Evolutionary conservation across 2,797 vertebrate genomes (phyloP).

Genomic region (Nothura maculosa): DNA sequence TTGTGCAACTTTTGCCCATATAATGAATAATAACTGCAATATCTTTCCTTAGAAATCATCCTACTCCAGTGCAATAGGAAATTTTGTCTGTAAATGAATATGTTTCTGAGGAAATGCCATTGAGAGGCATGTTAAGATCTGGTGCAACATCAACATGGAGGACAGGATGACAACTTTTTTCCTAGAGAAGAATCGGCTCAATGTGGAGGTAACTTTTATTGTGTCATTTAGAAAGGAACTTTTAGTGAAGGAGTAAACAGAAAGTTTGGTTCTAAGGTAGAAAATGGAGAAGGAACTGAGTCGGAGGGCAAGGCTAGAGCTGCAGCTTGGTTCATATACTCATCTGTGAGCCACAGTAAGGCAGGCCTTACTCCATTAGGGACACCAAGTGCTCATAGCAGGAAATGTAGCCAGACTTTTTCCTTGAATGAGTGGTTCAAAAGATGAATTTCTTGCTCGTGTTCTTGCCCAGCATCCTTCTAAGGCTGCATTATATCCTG

Average conservation of each 20-base stretch:
- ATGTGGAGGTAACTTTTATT: neutral
- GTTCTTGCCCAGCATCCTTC: neutral
- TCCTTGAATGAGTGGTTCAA: neutral
- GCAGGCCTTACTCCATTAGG: neutral
- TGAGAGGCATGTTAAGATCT: neutral
- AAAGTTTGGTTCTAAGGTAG: neutral
- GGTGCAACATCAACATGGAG: neutral
- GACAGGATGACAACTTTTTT: neutral
- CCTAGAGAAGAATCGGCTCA: neutral
- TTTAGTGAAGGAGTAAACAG: neutral
- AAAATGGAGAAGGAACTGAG: neutral
- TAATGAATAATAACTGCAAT: neutral
- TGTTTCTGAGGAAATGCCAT: neutral
- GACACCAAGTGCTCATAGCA: too few relatives aligned
- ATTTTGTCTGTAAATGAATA: neutral
- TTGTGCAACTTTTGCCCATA: neutral
- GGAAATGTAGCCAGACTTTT: fast-evolving
- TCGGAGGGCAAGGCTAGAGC: neutral
- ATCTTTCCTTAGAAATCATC: neutral
- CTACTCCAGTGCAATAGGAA: neutral
- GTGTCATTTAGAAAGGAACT: neutral
- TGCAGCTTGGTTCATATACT: neutral
- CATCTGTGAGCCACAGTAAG: neutral
- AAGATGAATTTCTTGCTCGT: neutral
- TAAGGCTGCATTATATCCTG: neutral